Percentiles rank a stretch among this genome's conserved stretches.
These are phyloP conservation scores for Caenorhabditis becei DNA, from an alignment of 2,888 invertebrate genomes.

Conservation along the genomic window DNA sequence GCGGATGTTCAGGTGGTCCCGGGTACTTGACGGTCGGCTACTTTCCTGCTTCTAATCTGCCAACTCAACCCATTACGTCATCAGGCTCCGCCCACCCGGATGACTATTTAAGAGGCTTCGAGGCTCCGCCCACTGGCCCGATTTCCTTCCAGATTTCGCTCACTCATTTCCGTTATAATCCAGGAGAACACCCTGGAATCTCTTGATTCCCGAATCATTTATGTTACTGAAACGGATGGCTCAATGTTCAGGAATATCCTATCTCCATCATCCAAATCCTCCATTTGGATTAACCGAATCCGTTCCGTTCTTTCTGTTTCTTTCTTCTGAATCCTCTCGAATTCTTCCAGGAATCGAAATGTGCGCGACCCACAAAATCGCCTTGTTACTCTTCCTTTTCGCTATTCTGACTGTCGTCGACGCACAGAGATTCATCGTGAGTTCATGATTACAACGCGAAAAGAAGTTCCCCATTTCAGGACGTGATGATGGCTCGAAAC, in stretches of 20 bases:
- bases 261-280: not conserved
- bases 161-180: too few species aligned
- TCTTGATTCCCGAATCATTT: too few species aligned
- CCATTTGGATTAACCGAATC: not conserved
- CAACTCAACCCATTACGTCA: not conserved
- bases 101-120: conserved; percentile 14
- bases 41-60: not conserved
- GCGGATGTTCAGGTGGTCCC: not conserved
- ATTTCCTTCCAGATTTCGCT: too few species aligned
- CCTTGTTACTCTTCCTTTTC: conserved; percentile 16
- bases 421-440: conserved; percentile 51
- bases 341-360: conserved; percentile 18
- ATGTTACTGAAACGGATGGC: too few species aligned
- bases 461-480: conserved; percentile 28
- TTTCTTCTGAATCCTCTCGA: not conserved
- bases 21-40: not conserved
- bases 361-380: conserved; percentile 10
- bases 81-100: conserved; percentile 28
- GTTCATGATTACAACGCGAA: conserved; percentile 4
- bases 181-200: too few species aligned
- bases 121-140: not conserved
- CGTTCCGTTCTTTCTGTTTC: not conserved
- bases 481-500: conserved; percentile 58
- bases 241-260: too few species aligned
- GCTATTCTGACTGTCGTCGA: conserved; percentile 25